Evolutionary conservation across 2,888 invertebrate species (phyloP), one percentile per base, ranked within the genome.

Genomic region (Machimus atricapillus): DNA sequence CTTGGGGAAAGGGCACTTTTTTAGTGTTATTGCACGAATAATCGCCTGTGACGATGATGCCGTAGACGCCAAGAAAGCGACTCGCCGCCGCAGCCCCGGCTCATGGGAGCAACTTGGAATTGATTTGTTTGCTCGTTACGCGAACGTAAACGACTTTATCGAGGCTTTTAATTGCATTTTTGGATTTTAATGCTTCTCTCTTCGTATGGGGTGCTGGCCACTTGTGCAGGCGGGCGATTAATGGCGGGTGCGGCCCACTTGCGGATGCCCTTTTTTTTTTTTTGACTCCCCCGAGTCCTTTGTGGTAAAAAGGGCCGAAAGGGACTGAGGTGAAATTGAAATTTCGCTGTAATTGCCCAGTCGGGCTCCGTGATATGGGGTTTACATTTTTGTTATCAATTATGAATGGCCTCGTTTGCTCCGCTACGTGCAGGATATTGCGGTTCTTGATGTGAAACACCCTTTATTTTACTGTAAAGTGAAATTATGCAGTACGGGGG

Each of bases 91-190:
- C 81, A 52, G 56, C n/a, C 52, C 34, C 81, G 31, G 31, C 34
- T 52, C 31, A 8, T 37, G 40, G 31, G n/a, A 19, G 31, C 31
- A 31, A 81, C 73, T 83, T 66, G 1, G 66, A 73, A 83, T 83
- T 83, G 83, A 83, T 83, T 83, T 83, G 83, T 83, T 83, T 43
- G 73, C 37, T 66, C 40, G 66, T 40, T 40, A 37, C 37, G 73
- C 27, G 66, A 40, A 73, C 58, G 37, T 27, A 40, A 83, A 83
- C 73, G 73, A 40, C 83, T 58, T 66, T 83, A 66, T 83, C 66
- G 37, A 83, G 66, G 73, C 81, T 81, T 73, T 83, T 83, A 83
- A 83, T 83, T 83, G 83, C 66, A 66, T 34, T 46, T 83, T 83
- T 73, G 40, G 73, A 83, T 66, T 83, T 83, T 43, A 83, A 43